These are phyloP conservation scores for Morbakka virulenta DNA, from an alignment of 30 jellyfish, hydroid and myxozoan genomes.

Conservation along the genomic window DNA sequence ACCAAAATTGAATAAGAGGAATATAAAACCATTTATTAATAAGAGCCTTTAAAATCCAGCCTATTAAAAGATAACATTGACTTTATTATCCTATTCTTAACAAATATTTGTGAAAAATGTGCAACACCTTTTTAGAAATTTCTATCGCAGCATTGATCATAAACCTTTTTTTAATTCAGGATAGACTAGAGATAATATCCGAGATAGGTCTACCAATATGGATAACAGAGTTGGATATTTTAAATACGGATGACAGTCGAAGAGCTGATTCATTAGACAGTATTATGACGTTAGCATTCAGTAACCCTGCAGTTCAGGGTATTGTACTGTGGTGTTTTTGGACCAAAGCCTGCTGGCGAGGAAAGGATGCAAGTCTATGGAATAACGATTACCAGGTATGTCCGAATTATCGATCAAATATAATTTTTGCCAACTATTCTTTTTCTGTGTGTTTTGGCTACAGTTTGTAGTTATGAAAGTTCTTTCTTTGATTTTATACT, in stretches of 20 bases:
- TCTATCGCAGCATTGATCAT: neutral
- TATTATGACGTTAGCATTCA: conserved; percentile 77
- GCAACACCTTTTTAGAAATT: neutral
- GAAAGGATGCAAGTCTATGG: conserved; percentile 72
- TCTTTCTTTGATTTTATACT: neutral
- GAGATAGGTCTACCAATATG: conserved; percentile 88
- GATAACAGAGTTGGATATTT: conserved; percentile 87
- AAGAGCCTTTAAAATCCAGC: no score
- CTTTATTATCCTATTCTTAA: no score
- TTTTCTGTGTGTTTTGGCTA: neutral
- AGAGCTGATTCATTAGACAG: conserved; percentile 74
- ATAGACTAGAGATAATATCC: conserved; percentile 73
- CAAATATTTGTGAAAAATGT: no score
- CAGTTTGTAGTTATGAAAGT: neutral
- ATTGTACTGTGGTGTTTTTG: conserved; percentile 81
- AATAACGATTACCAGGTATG: conserved; percentile 66
- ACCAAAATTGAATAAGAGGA: no score
- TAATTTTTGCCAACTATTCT: neutral
- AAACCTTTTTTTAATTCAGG: conserved; percentile 31
- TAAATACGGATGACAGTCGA: conserved; percentile 52
- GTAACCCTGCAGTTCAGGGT: conserved; percentile 80
- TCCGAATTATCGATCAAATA: neutral
- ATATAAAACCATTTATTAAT: no score
- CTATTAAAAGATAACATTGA: no score
- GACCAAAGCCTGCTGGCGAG: conserved; percentile 87